Evolutionary conservation across 2,888 invertebrate species (phyloP).

Genomic region (Habroteleia sp.): DNA sequence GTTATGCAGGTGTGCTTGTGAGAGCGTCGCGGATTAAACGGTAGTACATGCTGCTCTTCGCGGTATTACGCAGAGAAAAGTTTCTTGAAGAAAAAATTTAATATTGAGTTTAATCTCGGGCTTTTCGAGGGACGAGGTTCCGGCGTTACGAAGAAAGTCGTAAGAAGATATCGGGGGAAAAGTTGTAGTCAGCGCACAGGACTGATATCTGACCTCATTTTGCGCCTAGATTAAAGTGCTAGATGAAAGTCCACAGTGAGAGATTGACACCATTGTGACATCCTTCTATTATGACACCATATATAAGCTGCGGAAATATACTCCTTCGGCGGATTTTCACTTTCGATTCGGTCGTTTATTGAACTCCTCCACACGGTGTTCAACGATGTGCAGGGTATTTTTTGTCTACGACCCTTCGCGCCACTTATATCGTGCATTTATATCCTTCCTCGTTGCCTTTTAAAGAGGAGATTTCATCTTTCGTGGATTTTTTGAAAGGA

Average conservation of each 20-base stretch:
- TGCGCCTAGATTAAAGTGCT: slow-evolving; percentile 60
- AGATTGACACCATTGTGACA: slow-evolving; percentile 60
- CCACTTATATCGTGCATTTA: too few species aligned
- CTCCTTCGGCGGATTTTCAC: slow-evolving; percentile 43
- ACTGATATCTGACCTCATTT: slow-evolving; percentile 64
- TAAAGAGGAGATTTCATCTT: background rate
- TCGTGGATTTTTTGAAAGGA: too few species aligned
- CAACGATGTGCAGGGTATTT: slow-evolving; percentile 10
- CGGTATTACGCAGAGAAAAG: slow-evolving; percentile 60
- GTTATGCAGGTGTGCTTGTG: slow-evolving; percentile 51
- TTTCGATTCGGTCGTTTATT: slow-evolving; percentile 47
- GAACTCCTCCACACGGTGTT: slow-evolving; percentile 3
- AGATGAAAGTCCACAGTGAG: slow-evolving; percentile 51
- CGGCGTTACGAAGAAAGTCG: slow-evolving; percentile 66
- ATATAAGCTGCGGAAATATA: slow-evolving; percentile 39
- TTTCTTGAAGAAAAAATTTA: slow-evolving; percentile 67
- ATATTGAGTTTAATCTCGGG: slow-evolving; percentile 71
- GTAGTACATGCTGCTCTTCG: slow-evolving; percentile 60
- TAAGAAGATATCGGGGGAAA: slow-evolving; percentile 63
- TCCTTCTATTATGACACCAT: slow-evolving; percentile 42
- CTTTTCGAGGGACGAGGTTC: slow-evolving; percentile 64
- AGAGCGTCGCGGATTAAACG: slow-evolving; percentile 58
- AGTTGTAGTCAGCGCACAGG: slow-evolving; percentile 53
- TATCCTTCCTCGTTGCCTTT: too few species aligned
- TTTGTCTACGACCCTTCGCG: slow-evolving; percentile 24